These are phyloP conservation scores for Tribolium castaneum DNA, from an alignment of 1,140 invertebrate species.

Conservation along the genomic window DNA sequence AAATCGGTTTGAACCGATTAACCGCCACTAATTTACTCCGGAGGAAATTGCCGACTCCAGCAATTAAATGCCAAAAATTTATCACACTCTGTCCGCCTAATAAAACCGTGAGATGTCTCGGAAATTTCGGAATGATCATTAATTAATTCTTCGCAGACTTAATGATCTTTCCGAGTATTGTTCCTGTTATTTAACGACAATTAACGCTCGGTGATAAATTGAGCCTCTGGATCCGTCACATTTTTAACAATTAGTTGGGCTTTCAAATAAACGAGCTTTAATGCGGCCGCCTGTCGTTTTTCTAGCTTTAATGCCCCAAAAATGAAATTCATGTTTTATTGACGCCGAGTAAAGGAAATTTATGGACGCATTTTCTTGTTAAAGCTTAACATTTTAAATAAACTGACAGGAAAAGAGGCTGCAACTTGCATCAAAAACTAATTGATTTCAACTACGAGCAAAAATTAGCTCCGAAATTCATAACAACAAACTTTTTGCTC, in stretches of 20 bases:
- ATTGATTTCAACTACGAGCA: no score
- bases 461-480: neutral
- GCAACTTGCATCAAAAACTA: no score
- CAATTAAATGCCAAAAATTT: constrained; percentile 33
- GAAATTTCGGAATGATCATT: constrained; percentile 23
- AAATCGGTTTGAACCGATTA: no score
- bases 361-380: neutral
- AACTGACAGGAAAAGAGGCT: neutral
- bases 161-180: constrained; percentile 29
- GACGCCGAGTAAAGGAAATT: neutral
- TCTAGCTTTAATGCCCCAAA: neutral
- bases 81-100: constrained; percentile 15
- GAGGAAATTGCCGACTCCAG: neutral
- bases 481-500: neutral
- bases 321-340: neutral
- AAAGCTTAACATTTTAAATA: neutral
- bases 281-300: neutral
- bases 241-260: constrained; percentile 11
- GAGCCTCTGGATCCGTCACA: neutral
- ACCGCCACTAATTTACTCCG: neutral
- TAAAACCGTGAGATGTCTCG: constrained; percentile 23
- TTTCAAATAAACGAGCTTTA: neutral
- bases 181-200: constrained; percentile 33
- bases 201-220: constrained; percentile 12
- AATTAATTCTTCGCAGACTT: constrained; percentile 21